Percentiles rank a stretch among this genome's conserved stretches.
Conservation (phyloP, 2,113 vertebrate genomes). For the Muntiacus muntjak region DNA sequence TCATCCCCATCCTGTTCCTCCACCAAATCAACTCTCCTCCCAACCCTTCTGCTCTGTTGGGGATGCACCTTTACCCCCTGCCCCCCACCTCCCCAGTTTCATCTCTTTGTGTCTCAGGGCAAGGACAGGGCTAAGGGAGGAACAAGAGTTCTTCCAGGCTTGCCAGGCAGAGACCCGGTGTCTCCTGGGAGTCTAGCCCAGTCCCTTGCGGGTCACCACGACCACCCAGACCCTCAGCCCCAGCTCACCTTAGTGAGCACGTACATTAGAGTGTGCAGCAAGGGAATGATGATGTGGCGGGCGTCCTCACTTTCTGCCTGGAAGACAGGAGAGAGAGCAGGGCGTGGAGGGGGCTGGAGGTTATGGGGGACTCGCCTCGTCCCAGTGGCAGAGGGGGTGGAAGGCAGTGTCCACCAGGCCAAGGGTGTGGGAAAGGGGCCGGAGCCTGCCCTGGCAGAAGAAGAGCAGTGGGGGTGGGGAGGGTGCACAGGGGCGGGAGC, state of each 20-base stretch:
- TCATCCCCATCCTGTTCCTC: fast-evolving
- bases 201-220: fast-evolving
- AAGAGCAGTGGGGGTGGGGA: no score
- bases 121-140: not conserved
- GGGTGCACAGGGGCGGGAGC: fast-evolving
- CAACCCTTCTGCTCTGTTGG: not conserved
- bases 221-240: not conserved
- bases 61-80: fast-evolving
- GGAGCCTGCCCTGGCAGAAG: not conserved
- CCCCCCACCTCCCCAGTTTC: not conserved
- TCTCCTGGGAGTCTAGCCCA: not conserved
- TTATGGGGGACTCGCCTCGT: fast-evolving
- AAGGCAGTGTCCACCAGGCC: not conserved
- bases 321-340: not conserved
- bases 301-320: slow-evolving; percentile 89
- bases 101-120: not conserved
- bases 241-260: slow-evolving; percentile 88
- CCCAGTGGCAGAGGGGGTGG: not conserved
- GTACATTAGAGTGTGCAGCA: slow-evolving; percentile 95
- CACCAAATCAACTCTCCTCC: no score
- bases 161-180: fast-evolving
- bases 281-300: slow-evolving; percentile 87
- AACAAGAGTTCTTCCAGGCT: not conserved
- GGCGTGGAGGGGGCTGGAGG: not conserved
- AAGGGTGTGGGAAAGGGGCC: not conserved